phyloP scores from a whole-genome alignment of 2,797 vertebrate genomes.

The Enteromius thamalakanensis region DNA sequence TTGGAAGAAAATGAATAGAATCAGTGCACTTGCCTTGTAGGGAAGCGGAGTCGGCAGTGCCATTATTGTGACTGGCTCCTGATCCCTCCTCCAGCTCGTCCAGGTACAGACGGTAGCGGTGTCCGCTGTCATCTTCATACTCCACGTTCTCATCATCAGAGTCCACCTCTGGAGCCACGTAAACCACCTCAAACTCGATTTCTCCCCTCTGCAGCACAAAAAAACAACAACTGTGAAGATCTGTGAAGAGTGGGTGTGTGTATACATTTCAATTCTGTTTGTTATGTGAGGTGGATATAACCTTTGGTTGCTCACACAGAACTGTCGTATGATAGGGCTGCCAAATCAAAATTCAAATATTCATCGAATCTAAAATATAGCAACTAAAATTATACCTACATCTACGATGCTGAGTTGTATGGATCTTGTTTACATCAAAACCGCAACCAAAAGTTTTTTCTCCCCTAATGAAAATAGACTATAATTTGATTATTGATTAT shows the following conservation, averaged over 20 bases:
- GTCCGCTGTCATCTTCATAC: conserved; percentile 97
- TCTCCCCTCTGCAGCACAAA: conserved; percentile 84
- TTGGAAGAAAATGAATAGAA: not conserved
- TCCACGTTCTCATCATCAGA: conserved; percentile 98
- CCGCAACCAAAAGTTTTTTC: not conserved
- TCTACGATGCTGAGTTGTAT: too few species aligned
- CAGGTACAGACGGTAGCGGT: conserved; percentile 94
- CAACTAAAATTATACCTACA: too few species aligned
- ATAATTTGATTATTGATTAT: not conserved
- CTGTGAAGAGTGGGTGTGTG: not conserved
- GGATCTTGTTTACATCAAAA: not conserved
- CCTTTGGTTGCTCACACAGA: not conserved
- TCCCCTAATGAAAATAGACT: not conserved
- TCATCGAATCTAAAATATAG: not conserved
- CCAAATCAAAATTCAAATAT: not conserved
- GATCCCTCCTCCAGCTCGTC: conserved; percentile 89
- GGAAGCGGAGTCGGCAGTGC: conserved; percentile 76
- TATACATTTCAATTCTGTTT: not conserved
- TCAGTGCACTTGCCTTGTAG: conserved; percentile 80
- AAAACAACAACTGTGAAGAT: not conserved
- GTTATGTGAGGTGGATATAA: not conserved
- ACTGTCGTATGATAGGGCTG: not conserved
- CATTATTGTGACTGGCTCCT: conserved; percentile 75
- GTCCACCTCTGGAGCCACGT: conserved; percentile 97
- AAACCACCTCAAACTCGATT: conserved; percentile 98